Percentiles rank a stretch among this genome's conserved stretches.
Evolutionary conservation across 2,797 vertebrate genomes (phyloP).

Genomic region (Anableps anableps): DNA sequence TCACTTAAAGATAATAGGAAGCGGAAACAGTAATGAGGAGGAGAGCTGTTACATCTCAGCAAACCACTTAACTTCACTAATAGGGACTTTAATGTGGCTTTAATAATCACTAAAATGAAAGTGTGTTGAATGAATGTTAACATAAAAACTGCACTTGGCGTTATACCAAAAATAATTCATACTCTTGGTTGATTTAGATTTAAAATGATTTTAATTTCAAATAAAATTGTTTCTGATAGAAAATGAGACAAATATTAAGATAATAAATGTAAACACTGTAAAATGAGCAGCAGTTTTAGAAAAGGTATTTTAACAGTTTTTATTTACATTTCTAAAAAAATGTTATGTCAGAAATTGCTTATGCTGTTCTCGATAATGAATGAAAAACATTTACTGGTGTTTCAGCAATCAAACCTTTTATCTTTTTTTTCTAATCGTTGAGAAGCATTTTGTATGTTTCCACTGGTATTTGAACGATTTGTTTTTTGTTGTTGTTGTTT

Average conservation of each 20-base stretch:
- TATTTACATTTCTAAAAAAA: neutral
- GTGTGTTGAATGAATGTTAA: neutral
- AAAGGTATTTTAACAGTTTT: neutral
- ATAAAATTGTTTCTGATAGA: neutral
- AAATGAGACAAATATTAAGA: neutral
- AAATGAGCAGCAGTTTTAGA: neutral
- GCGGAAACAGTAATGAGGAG: constrained; percentile 13
- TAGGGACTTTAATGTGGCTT: constrained; percentile 17
- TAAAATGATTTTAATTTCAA: neutral
- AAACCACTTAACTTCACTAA: constrained; percentile 28
- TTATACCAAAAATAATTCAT: neutral
- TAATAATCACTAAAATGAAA: constrained; percentile 26
- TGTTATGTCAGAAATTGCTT: neutral
- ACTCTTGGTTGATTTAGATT: neutral
- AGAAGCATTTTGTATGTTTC: neutral
- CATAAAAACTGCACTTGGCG: neutral
- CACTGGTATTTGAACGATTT: neutral
- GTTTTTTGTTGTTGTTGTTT: no score
- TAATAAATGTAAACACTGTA: neutral
- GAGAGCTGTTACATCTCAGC: constrained; percentile 25
- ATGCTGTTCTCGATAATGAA: neutral
- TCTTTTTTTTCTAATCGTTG: no score
- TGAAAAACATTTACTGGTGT: no score
- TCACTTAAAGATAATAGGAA: constrained; percentile 39
- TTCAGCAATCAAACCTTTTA: no score